These are phyloP conservation scores for Symphodus melops DNA, from an alignment of 2,113 vertebrate genomes.

Conservation along the genomic window DNA sequence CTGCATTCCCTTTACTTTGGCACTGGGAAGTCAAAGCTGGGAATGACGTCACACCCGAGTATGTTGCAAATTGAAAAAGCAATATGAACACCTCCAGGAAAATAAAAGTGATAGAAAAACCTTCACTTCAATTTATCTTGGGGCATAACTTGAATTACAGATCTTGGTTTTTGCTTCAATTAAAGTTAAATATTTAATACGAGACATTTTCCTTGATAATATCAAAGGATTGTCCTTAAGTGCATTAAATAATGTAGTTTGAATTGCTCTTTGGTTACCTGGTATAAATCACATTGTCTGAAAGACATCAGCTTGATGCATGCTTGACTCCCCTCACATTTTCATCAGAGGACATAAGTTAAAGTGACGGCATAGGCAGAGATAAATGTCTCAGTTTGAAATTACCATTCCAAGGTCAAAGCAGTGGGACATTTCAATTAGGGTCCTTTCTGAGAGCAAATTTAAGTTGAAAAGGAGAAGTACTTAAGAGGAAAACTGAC, in stretches of 20 bases:
- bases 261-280: slow-evolving; percentile 69
- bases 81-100: no score
- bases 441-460: slow-evolving; percentile 65
- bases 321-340: slow-evolving; percentile 69
- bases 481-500: slow-evolving; percentile 73
- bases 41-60: no score
- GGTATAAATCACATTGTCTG: slow-evolving; percentile 74
- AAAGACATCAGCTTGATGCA: slow-evolving; percentile 79
- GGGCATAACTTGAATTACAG: no score
- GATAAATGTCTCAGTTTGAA: slow-evolving; percentile 83
- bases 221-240: neutral
- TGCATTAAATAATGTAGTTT: slow-evolving; percentile 41
- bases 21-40: no score
- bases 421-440: slow-evolving; percentile 84
- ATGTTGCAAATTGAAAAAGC: no score
- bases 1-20: no score
- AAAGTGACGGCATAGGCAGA: slow-evolving; percentile 79
- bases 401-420: slow-evolving; percentile 86
- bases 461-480: slow-evolving; percentile 52
- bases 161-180: no score
- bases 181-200: neutral
- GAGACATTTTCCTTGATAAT: neutral
- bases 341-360: slow-evolving; percentile 80
- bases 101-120: no score
- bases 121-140: no score